phyloP scores from a whole-genome alignment of 64 coral and sea anemone species.

The Montipora cactus region DNA sequence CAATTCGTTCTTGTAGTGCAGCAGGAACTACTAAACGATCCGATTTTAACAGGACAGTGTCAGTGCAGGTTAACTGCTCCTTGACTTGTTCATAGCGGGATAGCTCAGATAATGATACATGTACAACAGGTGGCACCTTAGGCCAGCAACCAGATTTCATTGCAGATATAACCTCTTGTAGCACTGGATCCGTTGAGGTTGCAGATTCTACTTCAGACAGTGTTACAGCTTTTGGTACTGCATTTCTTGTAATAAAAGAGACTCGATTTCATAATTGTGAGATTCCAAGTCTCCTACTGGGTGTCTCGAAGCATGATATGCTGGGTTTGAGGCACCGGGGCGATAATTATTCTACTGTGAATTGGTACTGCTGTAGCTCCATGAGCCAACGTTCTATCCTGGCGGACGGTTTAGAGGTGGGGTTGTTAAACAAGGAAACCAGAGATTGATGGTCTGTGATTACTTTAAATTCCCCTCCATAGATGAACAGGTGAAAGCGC shows the following conservation, averaged over 20 bases:
- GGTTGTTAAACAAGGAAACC: not conserved
- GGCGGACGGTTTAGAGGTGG: not conserved
- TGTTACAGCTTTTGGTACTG: no score
- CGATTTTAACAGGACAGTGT: slow-evolving; percentile 36
- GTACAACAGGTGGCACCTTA: slow-evolving; percentile 13
- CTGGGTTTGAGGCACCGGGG: no score
- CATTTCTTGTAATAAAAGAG: no score
- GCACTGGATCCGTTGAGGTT: slow-evolving; percentile 55
- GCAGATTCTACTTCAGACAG: slow-evolving; percentile 35
- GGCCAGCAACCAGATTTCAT: slow-evolving; percentile 53
- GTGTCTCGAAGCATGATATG: no score
- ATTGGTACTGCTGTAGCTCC: no score
- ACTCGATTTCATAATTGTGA: no score
- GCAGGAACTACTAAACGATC: slow-evolving; percentile 55
- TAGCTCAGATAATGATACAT: slow-evolving; percentile 31
- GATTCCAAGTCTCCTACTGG: no score
- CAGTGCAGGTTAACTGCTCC: not conserved
- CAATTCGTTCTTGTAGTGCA: slow-evolving; percentile 9
- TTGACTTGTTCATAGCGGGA: slow-evolving; percentile 57
- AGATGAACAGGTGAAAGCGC: not conserved
- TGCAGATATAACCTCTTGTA: not conserved
- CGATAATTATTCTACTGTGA: no score
- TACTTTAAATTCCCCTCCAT: not conserved
- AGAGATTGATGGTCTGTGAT: not conserved
- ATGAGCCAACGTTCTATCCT: not conserved